These are phyloP conservation scores for Zootermopsis nevadensis DNA, from an alignment of 2,888 invertebrate species.

Conservation along the genomic window DNA sequence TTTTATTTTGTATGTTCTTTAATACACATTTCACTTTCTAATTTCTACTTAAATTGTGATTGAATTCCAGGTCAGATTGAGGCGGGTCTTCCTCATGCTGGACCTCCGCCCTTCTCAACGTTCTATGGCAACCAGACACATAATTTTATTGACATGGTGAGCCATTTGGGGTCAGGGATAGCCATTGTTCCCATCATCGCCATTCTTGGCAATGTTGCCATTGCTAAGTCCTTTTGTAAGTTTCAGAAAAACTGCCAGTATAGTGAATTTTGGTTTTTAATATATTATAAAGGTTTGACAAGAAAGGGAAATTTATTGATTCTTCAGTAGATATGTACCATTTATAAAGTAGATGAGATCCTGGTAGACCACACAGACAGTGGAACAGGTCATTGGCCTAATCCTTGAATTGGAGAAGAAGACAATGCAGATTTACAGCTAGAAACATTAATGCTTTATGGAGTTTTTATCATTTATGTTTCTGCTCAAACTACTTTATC, in stretches of 20 bases:
- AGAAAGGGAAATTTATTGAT: too few relatives aligned
- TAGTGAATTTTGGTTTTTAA: too few relatives aligned
- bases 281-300: too few relatives aligned
- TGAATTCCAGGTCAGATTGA: constrained; percentile 68
- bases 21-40: background rate
- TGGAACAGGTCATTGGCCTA: too few relatives aligned
- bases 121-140: constrained; percentile 66
- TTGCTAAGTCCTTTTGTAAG: constrained; percentile 87
- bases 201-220: constrained; percentile 82
- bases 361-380: too few relatives aligned
- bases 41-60: background rate
- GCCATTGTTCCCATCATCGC: constrained; percentile 79
- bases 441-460: too few relatives aligned
- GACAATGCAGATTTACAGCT: too few relatives aligned
- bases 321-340: too few relatives aligned
- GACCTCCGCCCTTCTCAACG: constrained; percentile 67
- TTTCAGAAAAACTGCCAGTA: constrained; percentile 51
- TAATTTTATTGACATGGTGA: constrained; percentile 68
- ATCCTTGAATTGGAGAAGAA: too few relatives aligned
- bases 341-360: too few relatives aligned
- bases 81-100: constrained; percentile 70
- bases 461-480: too few relatives aligned
- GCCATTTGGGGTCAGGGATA: constrained; percentile 75
- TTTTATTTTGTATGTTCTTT: background rate
- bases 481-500: too few relatives aligned